A percentile compares a stretch with the other conserved stretches of the same genome.
These are phyloP conservation scores for Druceiella hillmani DNA, from an alignment of 2,888 invertebrate species.

Conservation along the genomic window DNA sequence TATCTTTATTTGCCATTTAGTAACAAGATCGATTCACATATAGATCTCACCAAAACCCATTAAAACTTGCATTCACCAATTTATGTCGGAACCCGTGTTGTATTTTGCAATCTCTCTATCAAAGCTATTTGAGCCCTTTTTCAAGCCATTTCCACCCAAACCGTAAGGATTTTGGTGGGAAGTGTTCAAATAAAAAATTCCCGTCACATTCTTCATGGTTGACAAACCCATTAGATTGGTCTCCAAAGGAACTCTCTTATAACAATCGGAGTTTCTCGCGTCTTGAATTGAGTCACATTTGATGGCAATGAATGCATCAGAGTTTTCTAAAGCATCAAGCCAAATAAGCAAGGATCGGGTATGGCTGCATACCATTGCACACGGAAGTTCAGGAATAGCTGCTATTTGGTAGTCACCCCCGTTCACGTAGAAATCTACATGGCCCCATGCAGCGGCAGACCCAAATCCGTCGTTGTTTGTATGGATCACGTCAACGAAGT, in stretches of 20 bases:
- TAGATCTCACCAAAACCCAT: too few relatives aligned
- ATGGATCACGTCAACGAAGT: constrained; percentile 34
- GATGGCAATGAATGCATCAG: constrained; percentile 5
- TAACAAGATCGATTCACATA: too few relatives aligned
- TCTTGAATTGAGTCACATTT: constrained; percentile 10
- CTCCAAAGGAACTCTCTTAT: constrained; percentile 7
- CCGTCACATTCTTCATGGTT: too few relatives aligned
- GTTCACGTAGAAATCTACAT: constrained; percentile 39
- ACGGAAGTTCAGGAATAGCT: constrained; percentile 9
- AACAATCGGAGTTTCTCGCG: constrained; percentile 8
- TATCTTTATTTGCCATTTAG: too few relatives aligned
- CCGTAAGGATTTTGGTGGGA: too few relatives aligned
- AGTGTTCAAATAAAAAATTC: too few relatives aligned
- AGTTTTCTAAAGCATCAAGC: background rate
- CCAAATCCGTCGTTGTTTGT: constrained; percentile 40
- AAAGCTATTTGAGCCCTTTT: too few relatives aligned
- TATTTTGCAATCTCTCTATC: too few relatives aligned
- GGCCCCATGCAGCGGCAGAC: constrained; percentile 36
- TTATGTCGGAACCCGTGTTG: too few relatives aligned
- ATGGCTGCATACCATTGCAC: background rate
- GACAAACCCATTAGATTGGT: constrained; percentile 7
- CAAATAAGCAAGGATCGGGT: background rate
- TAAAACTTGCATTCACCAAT: too few relatives aligned
- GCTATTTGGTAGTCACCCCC: constrained; percentile 30
- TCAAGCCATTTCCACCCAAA: too few relatives aligned